Percentiles rank a stretch among this genome's conserved stretches.
phyloP scores from a whole-genome alignment of 2,797 vertebrate species.

The Crotalus adamanteus region DNA sequence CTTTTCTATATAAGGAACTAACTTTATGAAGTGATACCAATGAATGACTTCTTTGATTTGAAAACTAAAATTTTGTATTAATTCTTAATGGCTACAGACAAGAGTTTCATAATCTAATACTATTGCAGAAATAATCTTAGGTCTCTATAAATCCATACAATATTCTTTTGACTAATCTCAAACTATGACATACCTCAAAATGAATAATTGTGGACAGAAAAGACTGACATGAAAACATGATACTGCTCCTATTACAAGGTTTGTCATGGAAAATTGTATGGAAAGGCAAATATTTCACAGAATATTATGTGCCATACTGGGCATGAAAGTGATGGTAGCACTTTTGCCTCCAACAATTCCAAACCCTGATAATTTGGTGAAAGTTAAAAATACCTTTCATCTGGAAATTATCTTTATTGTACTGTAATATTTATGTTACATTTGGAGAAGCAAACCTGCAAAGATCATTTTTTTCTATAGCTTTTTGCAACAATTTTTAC shows the following conservation, averaged over 20 bases:
- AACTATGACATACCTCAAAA: background rate
- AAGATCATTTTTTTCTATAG: background rate
- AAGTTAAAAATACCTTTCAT: background rate
- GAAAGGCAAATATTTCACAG: background rate
- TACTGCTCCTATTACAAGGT: background rate
- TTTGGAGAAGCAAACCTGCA: background rate
- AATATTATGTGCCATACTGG: background rate
- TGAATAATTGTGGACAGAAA: background rate
- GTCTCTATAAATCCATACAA: background rate
- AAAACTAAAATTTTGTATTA: slow-evolving; percentile 45
- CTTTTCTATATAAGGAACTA: slow-evolving; percentile 43
- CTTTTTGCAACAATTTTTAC: background rate
- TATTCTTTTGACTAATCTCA: background rate
- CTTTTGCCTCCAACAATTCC: background rate
- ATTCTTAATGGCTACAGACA: slow-evolving; percentile 24
- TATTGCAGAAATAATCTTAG: background rate
- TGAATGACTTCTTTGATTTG: slow-evolving; percentile 41
- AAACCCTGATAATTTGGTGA: background rate
- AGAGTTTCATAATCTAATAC: background rate
- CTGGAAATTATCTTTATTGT: background rate
- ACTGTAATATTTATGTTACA: background rate
- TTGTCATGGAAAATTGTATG: background rate
- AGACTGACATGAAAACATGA: background rate
- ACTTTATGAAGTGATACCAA: slow-evolving; percentile 31
- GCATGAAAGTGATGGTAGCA: background rate